Conservation (phyloP, 2,113 vertebrate genomes). For the Chaetodon trifascialis region DNA sequence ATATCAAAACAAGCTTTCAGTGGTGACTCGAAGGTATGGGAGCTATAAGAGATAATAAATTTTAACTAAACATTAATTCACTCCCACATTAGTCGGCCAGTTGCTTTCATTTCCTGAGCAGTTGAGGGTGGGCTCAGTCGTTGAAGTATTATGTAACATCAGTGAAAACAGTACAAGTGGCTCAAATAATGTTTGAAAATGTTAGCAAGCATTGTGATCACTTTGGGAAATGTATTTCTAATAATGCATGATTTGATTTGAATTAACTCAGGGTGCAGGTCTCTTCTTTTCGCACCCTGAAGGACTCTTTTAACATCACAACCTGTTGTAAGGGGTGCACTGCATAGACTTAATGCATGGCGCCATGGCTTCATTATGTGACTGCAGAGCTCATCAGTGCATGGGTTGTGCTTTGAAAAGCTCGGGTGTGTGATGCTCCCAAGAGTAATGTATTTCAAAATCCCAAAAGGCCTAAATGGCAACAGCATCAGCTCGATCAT, state of each 20-base stretch:
- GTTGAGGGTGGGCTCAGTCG: not conserved
- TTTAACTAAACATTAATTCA: not conserved
- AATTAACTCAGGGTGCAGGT: not conserved
- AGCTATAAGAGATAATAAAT: not conserved
- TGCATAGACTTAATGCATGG: not conserved
- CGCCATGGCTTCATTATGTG: not conserved
- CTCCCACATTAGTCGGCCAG: not conserved
- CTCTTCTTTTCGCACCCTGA: not conserved
- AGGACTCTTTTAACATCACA: not conserved
- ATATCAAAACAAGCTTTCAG: not conserved
- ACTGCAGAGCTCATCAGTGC: slow-evolving; percentile 28
- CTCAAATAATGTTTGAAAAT: not conserved
- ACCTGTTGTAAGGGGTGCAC: slow-evolving; percentile 11
- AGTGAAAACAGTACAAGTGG: not conserved
- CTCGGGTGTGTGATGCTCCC: too few relatives aligned
- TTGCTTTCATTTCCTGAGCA: not conserved
- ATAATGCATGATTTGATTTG: not conserved
- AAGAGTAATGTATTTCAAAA: too few relatives aligned
- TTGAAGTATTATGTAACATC: slow-evolving; percentile 1
- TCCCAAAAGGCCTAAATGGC: too few relatives aligned
- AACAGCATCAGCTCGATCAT: not conserved
- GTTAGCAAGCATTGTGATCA: not conserved
- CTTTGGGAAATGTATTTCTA: not conserved
- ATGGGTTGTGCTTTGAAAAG: slow-evolving; percentile 11
- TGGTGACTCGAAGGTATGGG: not conserved